Conservation (phyloP, 2,888 invertebrate genomes). For the Nephrotoma appendiculata region DNA sequence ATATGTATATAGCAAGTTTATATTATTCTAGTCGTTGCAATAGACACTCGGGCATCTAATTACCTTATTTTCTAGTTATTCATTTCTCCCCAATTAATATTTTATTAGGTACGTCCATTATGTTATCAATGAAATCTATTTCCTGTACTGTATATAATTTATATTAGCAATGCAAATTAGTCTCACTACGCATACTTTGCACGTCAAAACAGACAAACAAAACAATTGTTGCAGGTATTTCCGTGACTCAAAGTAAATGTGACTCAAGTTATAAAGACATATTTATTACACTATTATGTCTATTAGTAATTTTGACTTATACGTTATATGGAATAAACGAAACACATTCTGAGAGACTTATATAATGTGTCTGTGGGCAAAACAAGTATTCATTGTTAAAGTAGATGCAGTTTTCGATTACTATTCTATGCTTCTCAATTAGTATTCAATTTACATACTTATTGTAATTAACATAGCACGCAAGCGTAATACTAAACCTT, state of each 20-base stretch:
- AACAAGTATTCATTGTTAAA: neutral
- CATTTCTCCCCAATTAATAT: too few relatives aligned
- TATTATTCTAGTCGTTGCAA: too few relatives aligned
- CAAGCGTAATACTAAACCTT: neutral
- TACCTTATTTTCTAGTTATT: too few relatives aligned
- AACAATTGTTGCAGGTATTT: neutral
- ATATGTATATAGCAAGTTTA: too few relatives aligned
- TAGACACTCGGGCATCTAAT: too few relatives aligned
- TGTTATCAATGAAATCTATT: neutral
- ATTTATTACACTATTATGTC: neutral
- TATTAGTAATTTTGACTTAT: neutral
- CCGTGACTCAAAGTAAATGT: neutral
- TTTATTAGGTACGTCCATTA: too few relatives aligned
- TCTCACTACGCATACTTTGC: neutral
- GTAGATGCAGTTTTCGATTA: too few relatives aligned
- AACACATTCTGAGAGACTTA: neutral
- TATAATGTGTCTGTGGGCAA: neutral
- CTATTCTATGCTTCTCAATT: neutral
- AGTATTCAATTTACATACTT: neutral
- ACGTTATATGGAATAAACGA: neutral
- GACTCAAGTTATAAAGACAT: neutral
- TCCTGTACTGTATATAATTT: neutral
- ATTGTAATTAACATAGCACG: neutral
- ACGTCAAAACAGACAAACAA: neutral
- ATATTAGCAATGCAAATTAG: neutral